Conservation (phyloP, 53 echinoderm and acorn worm genomes). For the Astropecten irregularis region DNA sequence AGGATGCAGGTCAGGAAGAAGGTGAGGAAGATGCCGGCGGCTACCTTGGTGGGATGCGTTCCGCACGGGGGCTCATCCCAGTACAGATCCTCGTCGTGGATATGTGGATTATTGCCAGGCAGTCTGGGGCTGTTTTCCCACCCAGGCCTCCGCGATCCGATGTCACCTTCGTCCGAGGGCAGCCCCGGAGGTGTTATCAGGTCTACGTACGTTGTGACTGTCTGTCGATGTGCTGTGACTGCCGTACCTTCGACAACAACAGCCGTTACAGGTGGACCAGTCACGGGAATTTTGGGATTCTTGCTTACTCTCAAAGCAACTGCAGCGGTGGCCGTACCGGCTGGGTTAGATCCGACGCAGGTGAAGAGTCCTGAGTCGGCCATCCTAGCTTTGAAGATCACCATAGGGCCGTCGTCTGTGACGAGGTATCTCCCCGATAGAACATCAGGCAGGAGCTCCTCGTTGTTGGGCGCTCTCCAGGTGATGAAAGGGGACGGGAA, state of each 20-base stretch:
- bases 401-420: slow-evolving; percentile 68
- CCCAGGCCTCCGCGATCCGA: background rate
- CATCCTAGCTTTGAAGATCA: slow-evolving; percentile 56
- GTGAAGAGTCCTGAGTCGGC: slow-evolving; percentile 77
- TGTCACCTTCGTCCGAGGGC: background rate
- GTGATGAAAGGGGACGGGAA: slow-evolving; percentile 77
- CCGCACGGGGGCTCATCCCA: slow-evolving; percentile 5
- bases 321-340: slow-evolving; percentile 69
- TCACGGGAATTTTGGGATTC: slow-evolving; percentile 26
- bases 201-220: background rate
- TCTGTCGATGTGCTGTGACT: background rate
- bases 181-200: slow-evolving; percentile 11
- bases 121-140: background rate
- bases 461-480: slow-evolving; percentile 61
- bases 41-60: slow-evolving; percentile 54
- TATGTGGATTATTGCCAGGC: slow-evolving; percentile 1
- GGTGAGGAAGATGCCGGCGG: slow-evolving; percentile 65
- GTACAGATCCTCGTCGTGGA: background rate
- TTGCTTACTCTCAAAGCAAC: slow-evolving; percentile 20
- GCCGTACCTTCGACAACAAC: too few relatives aligned
- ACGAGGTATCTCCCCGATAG: slow-evolving; percentile 58
- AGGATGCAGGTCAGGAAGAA: slow-evolving; percentile 71
- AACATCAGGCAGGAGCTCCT: background rate
- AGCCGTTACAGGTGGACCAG: slow-evolving; percentile 22
- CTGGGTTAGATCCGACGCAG: slow-evolving; percentile 85